These are phyloP conservation scores for Lithophane ornitopus DNA, from an alignment of 2,888 invertebrate genomes.

Conservation along the genomic window DNA sequence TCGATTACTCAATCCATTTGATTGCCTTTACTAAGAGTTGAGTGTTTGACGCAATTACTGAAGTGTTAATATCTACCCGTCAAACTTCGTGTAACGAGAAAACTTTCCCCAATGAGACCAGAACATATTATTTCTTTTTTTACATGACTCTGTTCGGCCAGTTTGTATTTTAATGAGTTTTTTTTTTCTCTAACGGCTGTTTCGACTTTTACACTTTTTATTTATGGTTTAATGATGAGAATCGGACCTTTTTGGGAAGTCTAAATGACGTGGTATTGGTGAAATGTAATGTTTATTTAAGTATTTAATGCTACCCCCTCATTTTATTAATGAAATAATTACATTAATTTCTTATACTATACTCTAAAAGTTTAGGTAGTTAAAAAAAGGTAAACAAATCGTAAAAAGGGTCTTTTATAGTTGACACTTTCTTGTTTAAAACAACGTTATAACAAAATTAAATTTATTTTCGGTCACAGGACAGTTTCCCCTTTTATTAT, in stretches of 20 bases:
- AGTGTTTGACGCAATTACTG: constrained; percentile 70
- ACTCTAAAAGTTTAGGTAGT: too few species aligned
- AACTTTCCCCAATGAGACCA: constrained; percentile 69
- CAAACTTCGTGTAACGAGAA: constrained; percentile 76
- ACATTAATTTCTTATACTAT: too few species aligned
- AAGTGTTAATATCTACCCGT: constrained; percentile 63
- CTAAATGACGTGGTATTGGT: constrained; percentile 11
- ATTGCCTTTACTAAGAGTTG: constrained; percentile 69
- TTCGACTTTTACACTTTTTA: constrained; percentile 37
- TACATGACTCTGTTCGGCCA: constrained; percentile 55
- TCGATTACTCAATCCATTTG: constrained; percentile 40
- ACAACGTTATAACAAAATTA: too few species aligned
- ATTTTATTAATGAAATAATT: too few species aligned
- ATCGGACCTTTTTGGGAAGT: constrained; percentile 5
- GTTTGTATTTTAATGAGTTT: constrained; percentile 63
- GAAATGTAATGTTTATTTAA: not conserved
- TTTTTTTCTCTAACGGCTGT: constrained; percentile 40
- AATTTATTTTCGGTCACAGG: too few species aligned
- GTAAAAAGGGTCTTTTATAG: too few species aligned
- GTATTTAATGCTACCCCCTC: too few species aligned
- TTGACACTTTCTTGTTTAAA: too few species aligned
- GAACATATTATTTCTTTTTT: constrained; percentile 66
- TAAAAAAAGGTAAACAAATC: too few species aligned
- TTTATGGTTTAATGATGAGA: constrained; percentile 17
- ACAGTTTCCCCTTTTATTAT: too few species aligned